phyloP scores from a whole-genome alignment of 1,140 invertebrate species.

The Caenorhabditis brenneri region DNA sequence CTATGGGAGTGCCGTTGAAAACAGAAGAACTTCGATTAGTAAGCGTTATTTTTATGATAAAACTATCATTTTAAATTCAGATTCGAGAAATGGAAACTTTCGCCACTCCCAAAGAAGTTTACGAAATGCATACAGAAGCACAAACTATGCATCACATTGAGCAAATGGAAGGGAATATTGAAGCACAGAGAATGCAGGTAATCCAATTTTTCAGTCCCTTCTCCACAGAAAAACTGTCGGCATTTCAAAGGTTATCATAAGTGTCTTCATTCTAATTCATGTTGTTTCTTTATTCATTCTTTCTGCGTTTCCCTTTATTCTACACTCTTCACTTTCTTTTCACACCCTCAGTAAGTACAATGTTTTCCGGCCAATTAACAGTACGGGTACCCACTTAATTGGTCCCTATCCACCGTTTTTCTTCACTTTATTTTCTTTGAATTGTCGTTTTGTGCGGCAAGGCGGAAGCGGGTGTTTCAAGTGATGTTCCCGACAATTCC shows the following conservation, averaged over 20 bases:
- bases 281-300: background rate
- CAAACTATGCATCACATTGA: slow-evolving; percentile 44
- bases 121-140: slow-evolving; percentile 53
- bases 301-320: background rate
- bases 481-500: slow-evolving; percentile 25
- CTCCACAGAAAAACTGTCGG: background rate
- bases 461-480: slow-evolving; percentile 6
- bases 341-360: background rate
- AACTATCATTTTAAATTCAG: slow-evolving; percentile 35
- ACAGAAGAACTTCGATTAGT: slow-evolving; percentile 20
- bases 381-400: background rate
- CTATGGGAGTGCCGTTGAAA: slow-evolving; percentile 49
- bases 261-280: background rate
- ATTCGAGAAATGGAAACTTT: slow-evolving; percentile 28
- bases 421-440: background rate
- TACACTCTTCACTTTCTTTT: background rate
- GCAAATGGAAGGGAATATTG: slow-evolving; percentile 57
- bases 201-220: background rate
- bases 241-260: background rate
- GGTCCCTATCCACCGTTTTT: background rate
- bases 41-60: slow-evolving; percentile 23
- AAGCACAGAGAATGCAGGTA: slow-evolving; percentile 64
- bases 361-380: slow-evolving; percentile 20
- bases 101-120: slow-evolving; percentile 37
- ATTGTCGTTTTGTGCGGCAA: background rate